phyloP scores from a whole-genome alignment of 2,888 invertebrate genomes.

The Drosophila anomalata region DNA sequence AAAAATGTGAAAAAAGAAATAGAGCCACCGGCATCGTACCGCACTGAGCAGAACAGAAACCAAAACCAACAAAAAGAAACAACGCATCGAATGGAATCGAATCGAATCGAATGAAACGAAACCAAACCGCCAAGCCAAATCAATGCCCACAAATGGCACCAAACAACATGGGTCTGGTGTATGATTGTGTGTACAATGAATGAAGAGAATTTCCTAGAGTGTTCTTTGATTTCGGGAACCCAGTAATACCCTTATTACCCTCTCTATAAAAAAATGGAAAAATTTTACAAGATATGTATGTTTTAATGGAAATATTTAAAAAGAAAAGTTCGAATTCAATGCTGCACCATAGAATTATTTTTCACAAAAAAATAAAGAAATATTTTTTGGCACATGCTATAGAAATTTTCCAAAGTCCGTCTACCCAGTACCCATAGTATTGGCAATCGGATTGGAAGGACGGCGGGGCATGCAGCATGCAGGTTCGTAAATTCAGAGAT shows the following conservation, averaged over 20 bases:
- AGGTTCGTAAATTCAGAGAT: constrained; percentile 71
- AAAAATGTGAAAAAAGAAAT: constrained; percentile 41
- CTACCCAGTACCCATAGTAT: background rate
- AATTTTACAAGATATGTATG: no score
- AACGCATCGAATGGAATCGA: constrained; percentile 37
- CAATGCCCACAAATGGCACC: constrained; percentile 59
- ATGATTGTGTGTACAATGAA: constrained; percentile 11
- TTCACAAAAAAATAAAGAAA: background rate
- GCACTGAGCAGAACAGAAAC: constrained; percentile 22
- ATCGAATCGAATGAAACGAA: constrained; percentile 27
- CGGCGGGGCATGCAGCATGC: constrained; percentile 21
- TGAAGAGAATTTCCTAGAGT: constrained; percentile 17
- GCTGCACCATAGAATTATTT: no score
- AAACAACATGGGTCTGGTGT: constrained; percentile 39
- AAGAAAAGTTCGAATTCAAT: no score
- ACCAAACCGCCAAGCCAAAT: constrained; percentile 61
- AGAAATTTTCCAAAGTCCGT: background rate
- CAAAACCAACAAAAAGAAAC: constrained; percentile 48
- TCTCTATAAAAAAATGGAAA: no score
- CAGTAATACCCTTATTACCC: constrained; percentile 12
- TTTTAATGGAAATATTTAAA: no score
- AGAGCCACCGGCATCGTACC: constrained; percentile 6
- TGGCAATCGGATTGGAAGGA: background rate
- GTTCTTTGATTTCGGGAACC: background rate
- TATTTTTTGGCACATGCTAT: background rate